A percentile compares a stretch with the other conserved stretches of the same genome.
Evolutionary conservation across 2,888 invertebrate species (phyloP).

Genomic region (Cryptocephalus moraei): DNA sequence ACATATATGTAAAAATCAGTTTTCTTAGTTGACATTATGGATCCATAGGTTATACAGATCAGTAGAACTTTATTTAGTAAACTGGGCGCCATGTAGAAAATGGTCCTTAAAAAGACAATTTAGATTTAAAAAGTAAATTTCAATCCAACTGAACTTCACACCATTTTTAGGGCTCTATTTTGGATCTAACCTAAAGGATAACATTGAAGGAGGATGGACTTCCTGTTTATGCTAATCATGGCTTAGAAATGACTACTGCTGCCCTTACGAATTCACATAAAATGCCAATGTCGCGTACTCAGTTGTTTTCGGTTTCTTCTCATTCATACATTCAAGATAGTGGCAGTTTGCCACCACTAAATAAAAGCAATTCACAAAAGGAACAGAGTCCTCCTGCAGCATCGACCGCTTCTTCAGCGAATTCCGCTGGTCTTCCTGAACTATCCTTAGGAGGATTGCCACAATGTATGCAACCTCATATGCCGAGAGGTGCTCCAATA

Average conservation of each 20-base stretch:
- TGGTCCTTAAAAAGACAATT: too few species aligned
- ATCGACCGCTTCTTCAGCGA: constrained; percentile 26
- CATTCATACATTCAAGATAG: constrained; percentile 39
- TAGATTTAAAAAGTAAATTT: too few species aligned
- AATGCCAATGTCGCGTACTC: constrained; percentile 38
- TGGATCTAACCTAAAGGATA: too few species aligned
- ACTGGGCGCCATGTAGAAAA: too few species aligned
- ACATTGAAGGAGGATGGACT: too few species aligned
- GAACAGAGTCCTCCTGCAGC: constrained; percentile 40
- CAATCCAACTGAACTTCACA: too few species aligned
- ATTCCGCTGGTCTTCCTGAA: constrained; percentile 24
- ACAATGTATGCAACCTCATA: constrained; percentile 30
- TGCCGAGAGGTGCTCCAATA: constrained; percentile 10
- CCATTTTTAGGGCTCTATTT: too few species aligned
- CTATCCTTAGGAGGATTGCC: constrained; percentile 15
- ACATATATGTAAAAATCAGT: too few species aligned
- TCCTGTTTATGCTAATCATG: constrained; percentile 3
- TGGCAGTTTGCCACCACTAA: constrained; percentile 40
- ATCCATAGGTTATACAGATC: too few species aligned
- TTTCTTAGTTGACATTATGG: too few species aligned
- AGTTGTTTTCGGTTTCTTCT: constrained; percentile 35
- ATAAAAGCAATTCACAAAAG: constrained; percentile 35
- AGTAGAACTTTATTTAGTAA: too few species aligned
- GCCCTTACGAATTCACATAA: constrained; percentile 32
- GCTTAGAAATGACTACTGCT: constrained; percentile 38